phyloP scores from a whole-genome alignment of 2,797 vertebrate species.

The Pempheris klunzingeri region DNA sequence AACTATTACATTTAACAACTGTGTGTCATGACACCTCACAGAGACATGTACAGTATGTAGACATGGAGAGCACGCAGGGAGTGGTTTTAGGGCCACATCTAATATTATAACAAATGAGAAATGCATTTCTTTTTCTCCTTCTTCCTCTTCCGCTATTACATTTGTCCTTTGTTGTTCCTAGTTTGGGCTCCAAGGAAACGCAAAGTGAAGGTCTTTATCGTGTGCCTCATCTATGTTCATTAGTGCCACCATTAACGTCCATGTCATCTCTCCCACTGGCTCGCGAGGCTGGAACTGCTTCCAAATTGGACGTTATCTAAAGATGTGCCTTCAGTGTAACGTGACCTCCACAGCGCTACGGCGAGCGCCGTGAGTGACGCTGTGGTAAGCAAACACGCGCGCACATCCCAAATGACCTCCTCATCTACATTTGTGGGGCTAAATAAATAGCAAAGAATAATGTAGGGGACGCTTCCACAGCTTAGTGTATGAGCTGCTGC shows the following conservation, averaged over 20 bases:
- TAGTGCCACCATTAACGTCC: slow-evolving; percentile 66
- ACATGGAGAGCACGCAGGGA: neutral
- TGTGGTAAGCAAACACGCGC: neutral
- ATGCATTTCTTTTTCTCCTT: slow-evolving; percentile 23
- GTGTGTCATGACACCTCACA: neutral
- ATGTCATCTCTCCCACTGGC: slow-evolving; percentile 54
- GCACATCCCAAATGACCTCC: slow-evolving; percentile 24
- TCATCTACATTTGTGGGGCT: slow-evolving; percentile 13
- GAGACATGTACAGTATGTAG: neutral
- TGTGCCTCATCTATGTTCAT: slow-evolving; percentile 78
- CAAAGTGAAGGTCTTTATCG: slow-evolving; percentile 55
- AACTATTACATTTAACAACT: slow-evolving; percentile 18
- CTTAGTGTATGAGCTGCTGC: neutral
- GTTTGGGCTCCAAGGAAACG: slow-evolving; percentile 40
- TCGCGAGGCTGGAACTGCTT: slow-evolving; percentile 42
- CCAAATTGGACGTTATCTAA: slow-evolving; percentile 46
- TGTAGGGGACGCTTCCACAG: slow-evolving; percentile 3
- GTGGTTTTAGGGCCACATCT: slow-evolving; percentile 15
- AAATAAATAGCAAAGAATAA: slow-evolving; percentile 8
- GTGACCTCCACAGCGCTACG: slow-evolving; percentile 22
- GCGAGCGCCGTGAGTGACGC: slow-evolving; percentile 14
- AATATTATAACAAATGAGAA: slow-evolving; percentile 40
- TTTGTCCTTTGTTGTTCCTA: slow-evolving; percentile 57
- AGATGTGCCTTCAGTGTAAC: slow-evolving; percentile 27
- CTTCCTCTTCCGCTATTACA: slow-evolving; percentile 28